Evolutionary conservation across 1,140 invertebrate species (phyloP).

Genomic region (Cotesia chilonis): DNA sequence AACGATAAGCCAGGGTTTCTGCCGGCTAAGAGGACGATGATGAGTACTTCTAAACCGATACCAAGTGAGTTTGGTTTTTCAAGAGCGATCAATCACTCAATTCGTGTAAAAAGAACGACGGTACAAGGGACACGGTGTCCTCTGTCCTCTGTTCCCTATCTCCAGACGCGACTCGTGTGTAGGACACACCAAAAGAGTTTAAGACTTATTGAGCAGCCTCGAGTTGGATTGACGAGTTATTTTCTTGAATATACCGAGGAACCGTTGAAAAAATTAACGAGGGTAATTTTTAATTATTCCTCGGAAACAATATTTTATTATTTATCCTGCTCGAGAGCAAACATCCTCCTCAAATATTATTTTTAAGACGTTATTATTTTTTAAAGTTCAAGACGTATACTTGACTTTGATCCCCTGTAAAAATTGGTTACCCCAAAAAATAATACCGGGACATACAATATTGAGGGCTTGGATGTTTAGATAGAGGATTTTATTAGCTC

Average conservation of each 20-base stretch:
- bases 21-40: slow-evolving; percentile 7
- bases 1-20: slow-evolving; percentile 14
- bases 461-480: no score
- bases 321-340: neutral
- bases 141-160: slow-evolving; percentile 9
- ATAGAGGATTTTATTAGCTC: no score
- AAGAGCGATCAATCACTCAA: slow-evolving; percentile 57
- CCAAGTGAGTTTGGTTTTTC: slow-evolving; percentile 49
- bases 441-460: no score
- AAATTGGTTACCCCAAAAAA: no score
- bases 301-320: neutral
- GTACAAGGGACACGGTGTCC: slow-evolving; percentile 22
- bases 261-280: neutral
- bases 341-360: no score
- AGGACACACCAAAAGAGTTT: slow-evolving; percentile 14
- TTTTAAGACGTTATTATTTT: no score
- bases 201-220: neutral
- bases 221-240: neutral
- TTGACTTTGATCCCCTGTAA: neutral
- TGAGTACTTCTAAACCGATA: slow-evolving; percentile 15
- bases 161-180: no score
- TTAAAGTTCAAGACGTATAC: neutral
- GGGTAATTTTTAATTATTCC: no score
- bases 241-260: neutral
- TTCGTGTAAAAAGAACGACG: slow-evolving; percentile 40